phyloP scores from a whole-genome alignment of 2,888 invertebrate genomes.

The Drosophila bunnanda region DNA sequence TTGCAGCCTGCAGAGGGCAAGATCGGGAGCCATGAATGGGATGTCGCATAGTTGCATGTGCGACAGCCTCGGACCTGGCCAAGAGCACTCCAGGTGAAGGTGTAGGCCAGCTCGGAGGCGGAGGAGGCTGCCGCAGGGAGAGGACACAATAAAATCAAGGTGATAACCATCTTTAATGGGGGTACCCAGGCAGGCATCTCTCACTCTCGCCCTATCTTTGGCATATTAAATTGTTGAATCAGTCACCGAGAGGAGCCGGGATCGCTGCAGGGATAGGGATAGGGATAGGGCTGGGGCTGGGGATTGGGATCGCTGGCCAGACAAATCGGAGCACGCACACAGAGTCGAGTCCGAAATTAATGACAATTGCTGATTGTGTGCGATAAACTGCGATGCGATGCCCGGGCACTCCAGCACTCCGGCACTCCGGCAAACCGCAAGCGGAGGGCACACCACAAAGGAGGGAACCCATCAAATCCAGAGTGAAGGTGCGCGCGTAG shows the following conservation, averaged over 20 bases:
- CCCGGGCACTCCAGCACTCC: not conserved
- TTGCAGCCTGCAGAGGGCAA: conserved; percentile 11
- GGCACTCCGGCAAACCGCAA: conserved; percentile 21
- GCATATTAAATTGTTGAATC: conserved; percentile 83
- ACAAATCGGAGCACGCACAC: conserved; percentile 82
- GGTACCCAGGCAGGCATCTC: conserved; percentile 27
- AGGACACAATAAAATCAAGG: conserved; percentile 67
- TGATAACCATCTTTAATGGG: conserved; percentile 70
- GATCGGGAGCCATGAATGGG: conserved; percentile 58
- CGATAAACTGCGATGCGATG: conserved; percentile 58
- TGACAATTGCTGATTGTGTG: conserved; percentile 81
- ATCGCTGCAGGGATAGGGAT: not conserved
- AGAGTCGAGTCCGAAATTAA: conserved; percentile 74
- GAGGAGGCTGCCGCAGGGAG: conserved; percentile 57
- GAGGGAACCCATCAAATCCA: conserved; percentile 14
- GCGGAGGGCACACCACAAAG: conserved; percentile 7
- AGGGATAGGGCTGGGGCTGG: not conserved
- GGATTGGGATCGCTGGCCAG: conserved; percentile 42
- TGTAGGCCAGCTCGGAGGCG: conserved; percentile 14
- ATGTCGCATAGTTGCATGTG: conserved; percentile 67
- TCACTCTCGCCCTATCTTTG: conserved; percentile 51
- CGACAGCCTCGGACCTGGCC: conserved; percentile 11
- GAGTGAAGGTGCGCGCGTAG: conserved; percentile 34
- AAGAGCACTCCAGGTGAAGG: conserved; percentile 23
- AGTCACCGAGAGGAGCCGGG: conserved; percentile 42